Evolutionary conservation across 2,888 invertebrate genomes (phyloP).

Genomic region (Girardia tigrina): DNA sequence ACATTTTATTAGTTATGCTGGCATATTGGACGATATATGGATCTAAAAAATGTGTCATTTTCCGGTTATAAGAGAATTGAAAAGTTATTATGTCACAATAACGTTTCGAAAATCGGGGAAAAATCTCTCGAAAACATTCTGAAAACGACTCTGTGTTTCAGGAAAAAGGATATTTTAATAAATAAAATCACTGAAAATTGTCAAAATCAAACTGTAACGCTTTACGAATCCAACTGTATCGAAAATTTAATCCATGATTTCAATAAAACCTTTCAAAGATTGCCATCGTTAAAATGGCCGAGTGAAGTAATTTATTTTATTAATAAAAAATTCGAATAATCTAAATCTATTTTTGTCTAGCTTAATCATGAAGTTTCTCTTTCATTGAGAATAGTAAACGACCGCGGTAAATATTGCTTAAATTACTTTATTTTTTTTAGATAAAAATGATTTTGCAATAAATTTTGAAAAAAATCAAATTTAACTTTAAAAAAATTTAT

Average conservation of each 20-base stretch:
- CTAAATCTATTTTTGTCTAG: not conserved
- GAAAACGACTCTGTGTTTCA: not conserved
- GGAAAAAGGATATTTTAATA: not conserved
- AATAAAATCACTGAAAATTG: not conserved
- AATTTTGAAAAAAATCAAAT: too few relatives aligned
- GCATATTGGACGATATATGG: not conserved
- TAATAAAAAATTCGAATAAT: not conserved
- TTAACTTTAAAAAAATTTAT: too few relatives aligned
- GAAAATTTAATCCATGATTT: not conserved
- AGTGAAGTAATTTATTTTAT: not conserved
- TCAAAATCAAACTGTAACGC: not conserved
- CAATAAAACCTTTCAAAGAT: not conserved
- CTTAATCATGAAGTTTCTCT: not conserved
- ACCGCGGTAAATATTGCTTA: not conserved
- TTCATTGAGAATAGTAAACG: not conserved
- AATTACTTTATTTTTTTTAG: too few relatives aligned
- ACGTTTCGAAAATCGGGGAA: not conserved
- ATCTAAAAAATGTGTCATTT: not conserved
- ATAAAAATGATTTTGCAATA: too few relatives aligned
- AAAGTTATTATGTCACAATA: not conserved
- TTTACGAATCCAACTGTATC: not conserved
- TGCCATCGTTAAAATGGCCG: not conserved
- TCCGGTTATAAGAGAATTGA: not conserved
- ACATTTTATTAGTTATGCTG: not conserved
- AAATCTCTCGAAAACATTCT: not conserved